phyloP scores from a whole-genome alignment of 2,888 invertebrate species.

The Folsomia manolachei region DNA sequence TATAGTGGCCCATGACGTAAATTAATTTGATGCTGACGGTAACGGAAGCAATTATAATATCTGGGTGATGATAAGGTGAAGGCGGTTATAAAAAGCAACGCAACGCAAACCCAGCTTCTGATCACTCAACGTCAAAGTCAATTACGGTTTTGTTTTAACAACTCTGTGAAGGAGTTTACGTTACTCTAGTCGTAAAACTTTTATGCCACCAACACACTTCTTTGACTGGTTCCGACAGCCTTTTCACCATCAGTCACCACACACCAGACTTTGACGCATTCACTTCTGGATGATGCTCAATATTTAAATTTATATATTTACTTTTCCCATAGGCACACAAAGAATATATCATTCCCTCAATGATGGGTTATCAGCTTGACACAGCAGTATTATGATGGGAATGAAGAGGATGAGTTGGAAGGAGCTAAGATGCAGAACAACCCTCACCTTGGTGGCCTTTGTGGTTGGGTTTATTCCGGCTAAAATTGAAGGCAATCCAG shows the following conservation, averaged over 20 bases:
- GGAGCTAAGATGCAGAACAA: constrained; percentile 13
- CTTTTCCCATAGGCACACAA: neutral
- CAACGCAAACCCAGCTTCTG: neutral
- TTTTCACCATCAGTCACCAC: neutral
- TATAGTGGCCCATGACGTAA: neutral
- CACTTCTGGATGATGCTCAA: neutral
- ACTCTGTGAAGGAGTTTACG: neutral
- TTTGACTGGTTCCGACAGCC: neutral
- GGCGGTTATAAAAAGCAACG: no score
- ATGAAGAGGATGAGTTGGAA: neutral
- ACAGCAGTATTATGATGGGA: neutral
- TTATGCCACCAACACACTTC: no score
- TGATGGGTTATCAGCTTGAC: no score
- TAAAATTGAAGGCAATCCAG: constrained; percentile 63
- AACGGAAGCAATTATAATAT: neutral
- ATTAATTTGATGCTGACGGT: neutral
- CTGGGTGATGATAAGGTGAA: neutral
- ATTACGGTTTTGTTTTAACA: neutral
- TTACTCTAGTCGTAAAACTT: neutral
- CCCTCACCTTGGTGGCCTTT: constrained; percentile 31
- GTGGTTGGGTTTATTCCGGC: constrained; percentile 39
- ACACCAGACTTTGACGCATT: neutral
- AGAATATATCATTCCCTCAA: no score
- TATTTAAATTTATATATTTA: neutral
- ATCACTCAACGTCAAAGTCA: neutral